These are phyloP conservation scores for Drosophila carrolli DNA, from an alignment of 1,140 invertebrate species.

Conservation along the genomic window DNA sequence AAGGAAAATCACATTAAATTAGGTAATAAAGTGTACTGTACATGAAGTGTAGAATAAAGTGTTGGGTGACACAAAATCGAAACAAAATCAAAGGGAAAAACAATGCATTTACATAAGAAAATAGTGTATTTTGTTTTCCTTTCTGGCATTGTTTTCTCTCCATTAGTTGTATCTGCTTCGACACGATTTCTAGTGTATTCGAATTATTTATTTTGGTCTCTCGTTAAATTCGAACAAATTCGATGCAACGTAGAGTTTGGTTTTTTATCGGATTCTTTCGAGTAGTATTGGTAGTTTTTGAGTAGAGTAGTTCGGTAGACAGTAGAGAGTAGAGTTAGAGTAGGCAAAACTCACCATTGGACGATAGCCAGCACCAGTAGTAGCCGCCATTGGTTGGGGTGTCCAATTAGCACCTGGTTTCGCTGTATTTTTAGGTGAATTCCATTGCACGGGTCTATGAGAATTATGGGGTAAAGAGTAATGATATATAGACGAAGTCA, in stretches of 20 bases:
- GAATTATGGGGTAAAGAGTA: slow-evolving; percentile 82
- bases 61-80: slow-evolving; percentile 56
- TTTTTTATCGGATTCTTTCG: slow-evolving; percentile 41
- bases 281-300: slow-evolving; percentile 30
- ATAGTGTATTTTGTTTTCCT: slow-evolving; percentile 18
- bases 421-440: slow-evolving; percentile 92
- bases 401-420: slow-evolving; percentile 91
- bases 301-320: slow-evolving; percentile 66
- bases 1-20: slow-evolving; percentile 41
- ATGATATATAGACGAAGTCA: slow-evolving; percentile 81
- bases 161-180: slow-evolving; percentile 21
- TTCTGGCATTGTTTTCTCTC: slow-evolving; percentile 29
- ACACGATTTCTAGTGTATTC: slow-evolving; percentile 46
- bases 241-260: slow-evolving; percentile 35
- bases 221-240: slow-evolving; percentile 30
- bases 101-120: slow-evolving; percentile 23
- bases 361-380: slow-evolving; percentile 92
- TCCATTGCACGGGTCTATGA: slow-evolving; percentile 92
- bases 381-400: slow-evolving; percentile 93
- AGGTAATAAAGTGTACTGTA: slow-evolving; percentile 37
- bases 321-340: slow-evolving; percentile 68
- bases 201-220: slow-evolving; percentile 29
- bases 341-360: slow-evolving; percentile 89
- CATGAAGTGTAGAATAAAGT: slow-evolving; percentile 36
- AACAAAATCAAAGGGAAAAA: slow-evolving; percentile 29